A percentile compares a stretch with the other conserved stretches of the same genome.
phyloP scores from a whole-genome alignment of 1,140 invertebrate species.

The Whitmania pigra region DNA sequence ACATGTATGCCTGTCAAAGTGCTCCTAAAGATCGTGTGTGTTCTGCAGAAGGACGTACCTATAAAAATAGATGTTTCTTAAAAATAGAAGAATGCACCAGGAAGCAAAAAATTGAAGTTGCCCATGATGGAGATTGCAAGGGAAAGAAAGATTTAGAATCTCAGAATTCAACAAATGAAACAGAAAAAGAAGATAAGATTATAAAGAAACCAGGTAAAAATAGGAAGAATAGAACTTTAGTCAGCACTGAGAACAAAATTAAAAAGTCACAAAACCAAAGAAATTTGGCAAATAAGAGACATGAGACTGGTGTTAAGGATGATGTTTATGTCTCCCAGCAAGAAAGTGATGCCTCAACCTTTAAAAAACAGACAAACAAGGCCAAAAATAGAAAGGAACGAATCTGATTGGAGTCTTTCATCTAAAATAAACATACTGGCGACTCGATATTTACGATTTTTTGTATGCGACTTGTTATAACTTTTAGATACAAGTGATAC shows the following conservation, averaged over 20 bases:
- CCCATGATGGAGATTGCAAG: slow-evolving; percentile 3
- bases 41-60: slow-evolving; percentile 16
- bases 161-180: background rate
- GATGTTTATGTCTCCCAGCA: background rate
- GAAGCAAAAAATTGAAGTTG: slow-evolving; percentile 9
- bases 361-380: background rate
- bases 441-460: too few relatives aligned
- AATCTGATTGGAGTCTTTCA: too few relatives aligned
- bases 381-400: background rate
- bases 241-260: background rate
- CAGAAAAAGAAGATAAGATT: background rate
- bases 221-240: background rate
- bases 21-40: slow-evolving; percentile 10
- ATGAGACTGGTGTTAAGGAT: background rate
- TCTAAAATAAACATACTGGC: too few relatives aligned
- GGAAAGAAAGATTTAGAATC: background rate
- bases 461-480: too few relatives aligned
- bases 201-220: background rate
- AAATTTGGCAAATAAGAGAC: background rate
- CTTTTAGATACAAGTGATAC: too few relatives aligned
- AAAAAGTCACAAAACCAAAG: slow-evolving; percentile 7
- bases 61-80: slow-evolving; percentile 22
- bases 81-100: slow-evolving; percentile 19
- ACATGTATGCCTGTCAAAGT: slow-evolving; percentile 13
- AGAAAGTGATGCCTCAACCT: background rate